phyloP scores from a whole-genome alignment of 2,113 vertebrate species.

The Poecilia latipinna region DNA sequence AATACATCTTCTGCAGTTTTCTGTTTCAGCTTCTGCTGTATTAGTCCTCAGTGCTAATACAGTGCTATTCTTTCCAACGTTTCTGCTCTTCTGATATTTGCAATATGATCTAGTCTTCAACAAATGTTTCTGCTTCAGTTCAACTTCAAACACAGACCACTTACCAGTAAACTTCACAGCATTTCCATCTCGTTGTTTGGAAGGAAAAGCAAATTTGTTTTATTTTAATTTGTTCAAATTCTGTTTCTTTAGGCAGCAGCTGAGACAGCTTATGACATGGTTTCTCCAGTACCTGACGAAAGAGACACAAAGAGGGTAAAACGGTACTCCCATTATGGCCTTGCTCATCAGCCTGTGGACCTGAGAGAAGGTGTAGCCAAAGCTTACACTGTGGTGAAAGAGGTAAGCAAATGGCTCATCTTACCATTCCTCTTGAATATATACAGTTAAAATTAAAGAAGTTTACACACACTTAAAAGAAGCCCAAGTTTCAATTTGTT shows the following conservation, averaged over 20 bases:
- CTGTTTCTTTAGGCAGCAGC: conserved; percentile 86
- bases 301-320: conserved; percentile 86
- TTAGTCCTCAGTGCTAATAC: no score
- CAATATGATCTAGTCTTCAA: no score
- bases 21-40: no score
- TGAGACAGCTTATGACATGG: conserved; percentile 98
- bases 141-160: background rate
- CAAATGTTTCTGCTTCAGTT: background rate
- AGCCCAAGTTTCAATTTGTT: no score
- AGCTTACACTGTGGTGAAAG: conserved; percentile 95
- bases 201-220: background rate
- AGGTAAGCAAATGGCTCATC: conserved; percentile 78
- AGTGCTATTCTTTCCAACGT: no score
- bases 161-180: no score
- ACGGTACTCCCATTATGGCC: conserved; percentile 87
- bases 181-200: no score
- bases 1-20: background rate
- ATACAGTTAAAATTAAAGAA: background rate
- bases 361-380: conserved; percentile 97
- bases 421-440: background rate
- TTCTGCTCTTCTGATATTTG: no score
- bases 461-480: no score
- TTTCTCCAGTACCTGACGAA: conserved; percentile 91
- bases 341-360: conserved; percentile 94
- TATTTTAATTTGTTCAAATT: background rate